Conservation (phyloP, 2,113 vertebrate genomes). For the Enhydra lutris region DNA sequence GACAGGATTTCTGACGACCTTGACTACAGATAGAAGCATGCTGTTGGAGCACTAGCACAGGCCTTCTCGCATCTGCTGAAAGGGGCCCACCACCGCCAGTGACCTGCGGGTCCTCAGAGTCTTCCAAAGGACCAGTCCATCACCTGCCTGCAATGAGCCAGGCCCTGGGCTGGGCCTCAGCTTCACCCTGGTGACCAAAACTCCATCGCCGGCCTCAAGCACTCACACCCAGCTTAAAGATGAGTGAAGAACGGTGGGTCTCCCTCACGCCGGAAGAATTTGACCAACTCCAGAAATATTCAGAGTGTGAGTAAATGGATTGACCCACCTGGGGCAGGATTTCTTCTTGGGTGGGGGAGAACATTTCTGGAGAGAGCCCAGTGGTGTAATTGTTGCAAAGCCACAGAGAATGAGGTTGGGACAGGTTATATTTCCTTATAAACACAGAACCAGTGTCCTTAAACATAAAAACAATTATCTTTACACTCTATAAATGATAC, state of each 20-base stretch:
- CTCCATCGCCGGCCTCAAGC: not conserved
- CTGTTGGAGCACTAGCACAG: not conserved
- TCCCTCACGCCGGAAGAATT: slow-evolving; percentile 93
- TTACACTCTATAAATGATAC: not conserved
- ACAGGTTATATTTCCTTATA: not conserved
- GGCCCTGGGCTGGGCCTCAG: not conserved
- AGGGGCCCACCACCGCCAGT: not conserved
- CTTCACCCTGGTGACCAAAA: slow-evolving; percentile 40
- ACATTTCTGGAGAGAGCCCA: not conserved
- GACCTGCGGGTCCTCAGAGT: accelerated
- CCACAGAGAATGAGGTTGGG: not conserved
- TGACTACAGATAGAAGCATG: not conserved
- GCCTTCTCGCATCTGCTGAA: not conserved
- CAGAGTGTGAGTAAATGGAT: slow-evolving; percentile 90
- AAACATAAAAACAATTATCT: not conserved
- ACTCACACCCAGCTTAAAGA: slow-evolving; percentile 70
- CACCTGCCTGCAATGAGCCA: slow-evolving; percentile 7
- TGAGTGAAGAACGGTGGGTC: slow-evolving; percentile 90
- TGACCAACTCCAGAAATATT: slow-evolving; percentile 93
- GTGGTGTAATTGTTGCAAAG: not conserved
- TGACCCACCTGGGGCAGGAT: not conserved
- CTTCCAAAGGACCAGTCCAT: not conserved
- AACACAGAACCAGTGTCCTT: slow-evolving; percentile 5
- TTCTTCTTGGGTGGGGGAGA: not conserved
- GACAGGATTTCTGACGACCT: not conserved